Base-by-base conservation (phyloP, 2,888 invertebrate species). In the Drosophila anomelani region DNA sequence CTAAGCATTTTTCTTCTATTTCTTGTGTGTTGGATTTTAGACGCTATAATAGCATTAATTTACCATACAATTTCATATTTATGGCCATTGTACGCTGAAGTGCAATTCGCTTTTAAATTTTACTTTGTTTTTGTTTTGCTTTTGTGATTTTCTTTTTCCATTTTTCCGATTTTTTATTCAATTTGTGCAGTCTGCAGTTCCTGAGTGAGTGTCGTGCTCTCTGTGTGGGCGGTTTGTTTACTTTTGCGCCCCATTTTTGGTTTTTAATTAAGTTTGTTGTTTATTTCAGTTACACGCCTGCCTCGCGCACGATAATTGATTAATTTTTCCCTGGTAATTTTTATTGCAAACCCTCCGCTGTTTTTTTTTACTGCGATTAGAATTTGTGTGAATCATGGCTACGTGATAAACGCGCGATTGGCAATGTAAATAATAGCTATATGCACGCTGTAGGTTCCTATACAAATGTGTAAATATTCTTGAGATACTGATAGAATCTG, bases 21-120 rank as follows among this genome's bases (percentile, higher is more conserved):
- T 59, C 73, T 77, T 68, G 63, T 69, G 83, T 76, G 69, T 72
- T 69, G 71, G 85, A 80, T 80, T 78, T 83, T 83, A 77, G 87
- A 79, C 77, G 86, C 88, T 83, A 79, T 88, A 85, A 89, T 89
- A 80, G 81, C 81, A 83, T 85, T 89, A 89, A 85, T 85, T 88
- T 87, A 85, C 83, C 88, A 85, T 82, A 89, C 88, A 72, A 87
- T 89, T 85, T 87, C 83, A 78, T 89, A 87, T 89, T 85, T 88
- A 81, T 86, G 79, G 79, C 77, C 79, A 84, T 83, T 88, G 84
- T 86, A 69, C 88, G 88, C 59, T 76, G 66, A 73, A 81, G 63
- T 84, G 88, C 84, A 80, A 75, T 78, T 76, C 70, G 71, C 12
- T 56, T 63, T 64, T 58, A 47, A 54, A 53, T 34, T 26, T 53